Conservation (phyloP, 1,140 invertebrate genomes). For the Arion vulgaris region DNA sequence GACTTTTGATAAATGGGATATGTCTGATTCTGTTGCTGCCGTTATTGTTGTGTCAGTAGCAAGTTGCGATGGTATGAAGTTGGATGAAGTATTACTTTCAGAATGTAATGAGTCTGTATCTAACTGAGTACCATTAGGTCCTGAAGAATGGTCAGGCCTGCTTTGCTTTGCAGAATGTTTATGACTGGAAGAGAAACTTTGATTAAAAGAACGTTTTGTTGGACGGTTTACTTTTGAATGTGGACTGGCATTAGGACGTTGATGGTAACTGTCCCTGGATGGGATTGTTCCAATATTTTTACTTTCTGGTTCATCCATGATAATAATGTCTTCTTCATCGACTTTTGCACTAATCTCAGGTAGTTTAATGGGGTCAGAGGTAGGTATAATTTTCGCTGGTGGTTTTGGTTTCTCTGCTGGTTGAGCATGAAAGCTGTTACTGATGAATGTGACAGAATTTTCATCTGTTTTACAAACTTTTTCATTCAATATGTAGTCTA, state of each 20-base stretch:
- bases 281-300: constrained; percentile 30
- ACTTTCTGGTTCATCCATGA: constrained; percentile 39
- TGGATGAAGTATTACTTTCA: constrained; percentile 18
- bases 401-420: constrained; percentile 37
- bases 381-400: constrained; percentile 3
- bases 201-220: constrained; percentile 27
- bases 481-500: constrained; percentile 48
- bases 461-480: constrained; percentile 50
- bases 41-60: constrained; percentile 2
- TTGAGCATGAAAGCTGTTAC: constrained; percentile 49
- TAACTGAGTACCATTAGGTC: constrained; percentile 15
- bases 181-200: constrained; percentile 20
- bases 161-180: constrained; percentile 19
- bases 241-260: background rate
- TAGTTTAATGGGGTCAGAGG: background rate
- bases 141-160: constrained; percentile 12
- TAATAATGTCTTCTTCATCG: constrained; percentile 44
- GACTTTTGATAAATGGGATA: constrained; percentile 26
- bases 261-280: constrained; percentile 5
- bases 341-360: background rate
- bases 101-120: constrained; percentile 30
- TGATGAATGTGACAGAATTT: constrained; percentile 45
- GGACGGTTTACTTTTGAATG: constrained; percentile 9
- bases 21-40: constrained; percentile 31
- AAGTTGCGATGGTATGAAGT: constrained; percentile 16